phyloP scores from a whole-genome alignment of 2,888 invertebrate species.

The Tiliacea citrago region DNA sequence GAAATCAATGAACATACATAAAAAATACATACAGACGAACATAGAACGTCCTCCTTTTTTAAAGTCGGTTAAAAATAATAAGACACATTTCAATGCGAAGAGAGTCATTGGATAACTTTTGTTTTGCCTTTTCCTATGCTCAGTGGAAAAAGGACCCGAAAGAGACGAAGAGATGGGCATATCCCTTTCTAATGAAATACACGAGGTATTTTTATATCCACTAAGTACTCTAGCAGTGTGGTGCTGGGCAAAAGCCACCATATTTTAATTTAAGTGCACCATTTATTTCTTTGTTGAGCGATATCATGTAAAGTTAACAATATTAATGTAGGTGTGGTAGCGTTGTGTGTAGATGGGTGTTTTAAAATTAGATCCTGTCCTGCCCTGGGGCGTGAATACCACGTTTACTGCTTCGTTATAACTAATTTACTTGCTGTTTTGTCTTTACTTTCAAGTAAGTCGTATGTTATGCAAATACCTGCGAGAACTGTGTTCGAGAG shows the following conservation, averaged over 20 bases:
- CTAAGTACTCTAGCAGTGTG: background rate
- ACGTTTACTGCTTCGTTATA: background rate
- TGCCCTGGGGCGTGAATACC: background rate
- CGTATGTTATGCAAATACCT: background rate
- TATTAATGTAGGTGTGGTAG: background rate
- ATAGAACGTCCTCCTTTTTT: too few species aligned
- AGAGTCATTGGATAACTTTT: background rate
- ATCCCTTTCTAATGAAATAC: slow-evolving; percentile 18
- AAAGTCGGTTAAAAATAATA: background rate
- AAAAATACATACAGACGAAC: too few species aligned
- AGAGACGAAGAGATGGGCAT: slow-evolving; percentile 24
- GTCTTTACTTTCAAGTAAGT: background rate
- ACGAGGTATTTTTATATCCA: slow-evolving; percentile 32
- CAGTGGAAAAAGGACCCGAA: background rate
- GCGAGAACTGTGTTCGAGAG: too few species aligned
- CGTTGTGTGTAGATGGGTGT: background rate
- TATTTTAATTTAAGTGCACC: slow-evolving; percentile 5
- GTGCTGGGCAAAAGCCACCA: background rate
- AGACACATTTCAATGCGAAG: background rate
- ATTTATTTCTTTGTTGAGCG: slow-evolving; percentile 1
- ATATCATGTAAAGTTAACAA: background rate
- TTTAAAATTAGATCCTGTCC: background rate
- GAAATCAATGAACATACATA: too few species aligned
- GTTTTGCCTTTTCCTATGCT: background rate
- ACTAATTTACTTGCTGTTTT: background rate